Base-by-base conservation (phyloP, 2,113 vertebrate genomes). In the Lagopus leucura region DNA sequence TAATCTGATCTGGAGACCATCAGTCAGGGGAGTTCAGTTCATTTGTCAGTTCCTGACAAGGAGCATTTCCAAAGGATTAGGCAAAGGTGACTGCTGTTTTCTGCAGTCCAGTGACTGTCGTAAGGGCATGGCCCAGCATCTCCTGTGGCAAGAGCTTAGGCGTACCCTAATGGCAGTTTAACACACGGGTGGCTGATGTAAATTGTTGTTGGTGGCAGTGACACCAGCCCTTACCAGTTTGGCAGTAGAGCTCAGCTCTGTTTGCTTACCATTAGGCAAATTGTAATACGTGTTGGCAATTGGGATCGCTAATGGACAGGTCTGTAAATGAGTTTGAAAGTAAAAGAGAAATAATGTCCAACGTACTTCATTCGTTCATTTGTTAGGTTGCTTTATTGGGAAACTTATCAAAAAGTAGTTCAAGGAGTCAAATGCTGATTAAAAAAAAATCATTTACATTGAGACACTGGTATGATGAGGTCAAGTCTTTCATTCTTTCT, bases 41-140 rank as follows among this genome's bases (percentile, higher is more conserved):
- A 88, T 95, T 80, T 82, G 86, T 93, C 79, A 88, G 32, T 77
- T 60, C 50, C 75, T 80, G 79, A 74, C 45, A 88, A 65, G 80
- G 32, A 58, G 82, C 47, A 43, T 85, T 89, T 84, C 52, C 76
- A 24, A 27, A 77, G n/a, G 18, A 90, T 15, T n/a, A 60, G 66
- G 67, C 22, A 80, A 52, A 74, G 36, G 34, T 57, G 60, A 32
- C 63, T 40, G 61, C 28, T 77, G 72, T 70, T 65, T 76, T 72
- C 2, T 1, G 58, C 48, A 57, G 54, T 34, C 16, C 54, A 25
- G 17, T 0, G 0, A 2, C 30, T 42, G 30, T 40, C 0, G 0
- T 2, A 15, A 43, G 22, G 80, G 34, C 50, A 77, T 13, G 22
- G 52, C 67, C 52, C 50, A 71, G 27, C 72, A 61, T n/a, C 13